phyloP scores from a whole-genome alignment of 2,113 vertebrate species.

The Neogobius melanostomus region DNA sequence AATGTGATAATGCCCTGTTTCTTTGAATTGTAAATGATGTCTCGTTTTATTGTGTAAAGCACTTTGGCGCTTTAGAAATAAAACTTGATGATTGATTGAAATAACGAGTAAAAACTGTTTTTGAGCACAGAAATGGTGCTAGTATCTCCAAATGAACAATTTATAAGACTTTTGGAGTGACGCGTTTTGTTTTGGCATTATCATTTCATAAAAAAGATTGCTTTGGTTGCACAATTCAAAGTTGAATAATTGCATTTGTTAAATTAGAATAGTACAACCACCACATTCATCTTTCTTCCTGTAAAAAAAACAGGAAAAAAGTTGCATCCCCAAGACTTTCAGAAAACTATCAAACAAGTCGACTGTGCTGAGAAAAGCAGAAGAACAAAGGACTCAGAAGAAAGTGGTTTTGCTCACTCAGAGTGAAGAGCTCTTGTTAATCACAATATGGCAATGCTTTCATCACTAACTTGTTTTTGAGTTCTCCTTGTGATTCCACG shows the following conservation, averaged over 20 bases:
- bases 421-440: slow-evolving; percentile 17
- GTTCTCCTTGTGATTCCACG: neutral
- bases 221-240: neutral
- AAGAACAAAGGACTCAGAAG: slow-evolving; percentile 9
- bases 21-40: no score
- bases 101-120: no score
- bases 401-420: slow-evolving; percentile 20
- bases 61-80: no score
- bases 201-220: no score
- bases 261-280: neutral
- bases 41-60: no score
- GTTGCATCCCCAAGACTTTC: neutral
- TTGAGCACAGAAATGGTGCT: no score
- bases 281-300: neutral
- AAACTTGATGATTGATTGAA: no score
- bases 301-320: neutral
- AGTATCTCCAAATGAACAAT: neutral
- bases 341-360: neutral
- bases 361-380: neutral
- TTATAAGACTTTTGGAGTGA: no score
- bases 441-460: slow-evolving; percentile 8
- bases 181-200: no score
- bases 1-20: no score
- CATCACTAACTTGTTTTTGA: slow-evolving; percentile 17
- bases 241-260: neutral